Evolutionary conservation across 2,113 vertebrate species (phyloP).

Genomic region (Bostrychus sinensis): DNA sequence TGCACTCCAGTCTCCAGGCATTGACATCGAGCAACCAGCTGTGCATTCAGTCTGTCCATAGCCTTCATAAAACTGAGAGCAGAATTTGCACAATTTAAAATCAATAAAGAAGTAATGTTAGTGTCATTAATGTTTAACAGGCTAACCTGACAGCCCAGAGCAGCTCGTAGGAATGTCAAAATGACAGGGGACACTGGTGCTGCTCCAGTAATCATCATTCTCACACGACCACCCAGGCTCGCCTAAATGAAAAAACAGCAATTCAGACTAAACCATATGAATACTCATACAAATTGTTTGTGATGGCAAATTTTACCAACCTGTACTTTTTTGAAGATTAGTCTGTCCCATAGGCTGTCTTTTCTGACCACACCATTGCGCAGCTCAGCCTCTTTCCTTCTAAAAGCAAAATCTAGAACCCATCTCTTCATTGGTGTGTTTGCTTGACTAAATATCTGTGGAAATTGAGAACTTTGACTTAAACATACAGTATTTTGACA

Average conservation of each 20-base stretch:
- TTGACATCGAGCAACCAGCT: conserved; percentile 87
- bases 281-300: background rate
- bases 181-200: conserved; percentile 93
- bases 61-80: conserved; percentile 94
- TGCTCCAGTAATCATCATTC: conserved; percentile 93
- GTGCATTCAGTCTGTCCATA: conserved; percentile 98
- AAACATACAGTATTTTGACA: background rate
- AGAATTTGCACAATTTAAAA: background rate
- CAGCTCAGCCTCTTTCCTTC: conserved; percentile 93
- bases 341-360: conserved; percentile 95
- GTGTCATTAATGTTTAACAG: background rate
- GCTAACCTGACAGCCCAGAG: conserved; percentile 95
- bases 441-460: conserved; percentile 92
- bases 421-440: conserved; percentile 90
- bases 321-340: conserved; percentile 97
- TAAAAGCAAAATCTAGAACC: conserved; percentile 93
- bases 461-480: background rate
- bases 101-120: background rate
- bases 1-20: conserved; percentile 96
- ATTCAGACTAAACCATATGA: background rate
- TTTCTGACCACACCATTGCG: conserved; percentile 89
- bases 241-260: conserved; percentile 74
- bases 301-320: conserved; percentile 63
- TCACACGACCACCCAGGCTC: conserved; percentile 90
- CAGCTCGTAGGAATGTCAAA: conserved; percentile 90